A percentile compares a stretch with the other conserved stretches of the same genome.
phyloP scores from a whole-genome alignment of 1,140 invertebrate species.

The Drosophila repleta region DNA sequence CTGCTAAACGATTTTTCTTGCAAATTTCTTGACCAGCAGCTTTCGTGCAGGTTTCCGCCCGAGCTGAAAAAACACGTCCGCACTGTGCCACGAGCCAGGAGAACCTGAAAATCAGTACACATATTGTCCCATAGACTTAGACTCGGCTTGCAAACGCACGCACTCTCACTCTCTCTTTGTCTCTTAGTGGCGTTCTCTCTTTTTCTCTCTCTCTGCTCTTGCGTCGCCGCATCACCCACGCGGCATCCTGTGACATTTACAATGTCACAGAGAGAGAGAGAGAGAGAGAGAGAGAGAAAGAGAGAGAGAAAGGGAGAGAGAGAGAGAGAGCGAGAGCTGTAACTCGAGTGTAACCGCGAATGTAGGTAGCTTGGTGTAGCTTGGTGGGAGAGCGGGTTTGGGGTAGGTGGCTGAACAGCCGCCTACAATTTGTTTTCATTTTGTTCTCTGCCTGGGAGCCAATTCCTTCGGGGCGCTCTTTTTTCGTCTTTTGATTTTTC shows the following conservation, averaged over 20 bases:
- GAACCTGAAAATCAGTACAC: constrained; percentile 79
- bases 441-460: constrained; percentile 22
- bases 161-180: constrained; percentile 7
- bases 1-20: constrained; percentile 22
- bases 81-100: constrained; percentile 74
- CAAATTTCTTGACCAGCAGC: constrained; percentile 28
- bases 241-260: constrained; percentile 66
- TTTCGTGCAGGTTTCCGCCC: constrained; percentile 53
- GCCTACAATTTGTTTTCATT: constrained; percentile 66
- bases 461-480: constrained; percentile 64
- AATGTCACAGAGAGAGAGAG: constrained; percentile 60
- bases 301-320: too few species aligned
- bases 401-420: background rate
- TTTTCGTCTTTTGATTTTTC: constrained; percentile 56
- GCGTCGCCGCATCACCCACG: constrained; percentile 54
- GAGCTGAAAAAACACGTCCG: constrained; percentile 68
- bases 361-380: background rate
- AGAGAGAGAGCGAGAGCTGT: constrained; percentile 11
- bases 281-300: background rate
- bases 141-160: constrained; percentile 26
- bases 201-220: constrained; percentile 26
- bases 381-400: too few species aligned
- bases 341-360: background rate
- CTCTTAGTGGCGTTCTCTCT: constrained; percentile 15
- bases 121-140: constrained; percentile 30